Conservation (phyloP, 2,797 vertebrate genomes). For the Onychomys arenicola region DNA sequence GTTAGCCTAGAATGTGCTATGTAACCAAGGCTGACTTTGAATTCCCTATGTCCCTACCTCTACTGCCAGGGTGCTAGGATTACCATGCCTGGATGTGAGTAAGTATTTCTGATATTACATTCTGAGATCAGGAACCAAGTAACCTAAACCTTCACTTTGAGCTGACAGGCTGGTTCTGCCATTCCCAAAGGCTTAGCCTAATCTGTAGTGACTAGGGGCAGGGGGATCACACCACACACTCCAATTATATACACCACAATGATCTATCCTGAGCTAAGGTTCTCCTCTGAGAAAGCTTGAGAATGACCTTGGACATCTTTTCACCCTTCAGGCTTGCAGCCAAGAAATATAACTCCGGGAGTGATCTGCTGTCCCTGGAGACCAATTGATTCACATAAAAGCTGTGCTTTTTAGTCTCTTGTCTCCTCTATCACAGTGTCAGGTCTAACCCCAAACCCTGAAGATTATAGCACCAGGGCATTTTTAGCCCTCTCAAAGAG, state of each 20-base stretch:
- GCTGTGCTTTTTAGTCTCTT: slow-evolving; percentile 22
- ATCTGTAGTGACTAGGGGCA: not conserved
- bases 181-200: not conserved
- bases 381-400: slow-evolving; percentile 34
- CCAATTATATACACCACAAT: not conserved
- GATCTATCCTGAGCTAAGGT: not conserved
- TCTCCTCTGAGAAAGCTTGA: slow-evolving; percentile 45
- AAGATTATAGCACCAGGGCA: not conserved
- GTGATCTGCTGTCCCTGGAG: slow-evolving; percentile 1
- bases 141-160: slow-evolving; percentile 38
- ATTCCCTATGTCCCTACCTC: not conserved
- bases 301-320: slow-evolving; percentile 36
- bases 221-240: not conserved
- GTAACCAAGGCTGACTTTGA: not conserved
- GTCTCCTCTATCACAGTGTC: not conserved
- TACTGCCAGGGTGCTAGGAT: not conserved
- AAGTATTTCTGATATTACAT: slow-evolving; percentile 31
- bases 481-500: not conserved
- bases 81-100: not conserved
- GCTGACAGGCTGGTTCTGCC: not conserved
- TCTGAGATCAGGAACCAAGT: not conserved
- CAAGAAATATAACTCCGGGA: slow-evolving; percentile 34
- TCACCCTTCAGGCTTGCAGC: slow-evolving; percentile 16
- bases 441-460: not conserved
- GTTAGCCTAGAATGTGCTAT: not conserved